Evolutionary conservation across 2,888 invertebrate genomes (phyloP), one percentile per base, ranked within the genome.

Genomic region (Pharmacophagus antenor): DNA sequence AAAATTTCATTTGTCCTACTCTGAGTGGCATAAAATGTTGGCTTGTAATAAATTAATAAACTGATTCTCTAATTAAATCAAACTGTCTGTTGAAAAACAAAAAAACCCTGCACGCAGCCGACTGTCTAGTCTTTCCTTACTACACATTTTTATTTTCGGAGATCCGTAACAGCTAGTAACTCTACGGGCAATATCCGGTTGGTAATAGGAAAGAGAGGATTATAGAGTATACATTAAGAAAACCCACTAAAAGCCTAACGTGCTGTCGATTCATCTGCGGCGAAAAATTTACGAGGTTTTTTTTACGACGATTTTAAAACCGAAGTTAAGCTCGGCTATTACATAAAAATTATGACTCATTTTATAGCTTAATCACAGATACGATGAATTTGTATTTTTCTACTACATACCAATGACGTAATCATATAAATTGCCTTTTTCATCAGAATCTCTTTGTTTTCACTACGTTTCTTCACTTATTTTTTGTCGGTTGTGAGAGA

Each of bases 161-260:
- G 15, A 6, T 37, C n/a, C 4, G 15, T n/a, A 8, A 6, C 15
- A 44, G 42, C 17, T 78, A 83, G 83, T 85, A 81, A 82, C 78
- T 84, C 76, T 77, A 76, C 76, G 74, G 74, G 74, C 80, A 84
- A 86, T 88, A 87, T 86, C 86, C 84, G 84, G 82, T 70, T 67
- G 74, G 70, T 75, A 73, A 74, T 78, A 79, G 80, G 77, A 84
- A 85, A 84, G 84, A 82, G 70, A 73, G 81, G 81, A 84, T 85
- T 85, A 85, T 85, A 84, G 82, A 81, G 82, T 82, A 79, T 80
- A 77, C 49, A 49, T 59, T 59, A 54, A 59, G 48, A 44, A 49
- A 59, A 54, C 59, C 59, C 49, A 49, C 59, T 54, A 59, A 59
- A 58, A 58, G 51, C 51, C 52, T 58, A 47, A 37, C 55, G 23